Conservation (phyloP, 2,797 vertebrate genomes). For the Megaceryle alcyon region DNA sequence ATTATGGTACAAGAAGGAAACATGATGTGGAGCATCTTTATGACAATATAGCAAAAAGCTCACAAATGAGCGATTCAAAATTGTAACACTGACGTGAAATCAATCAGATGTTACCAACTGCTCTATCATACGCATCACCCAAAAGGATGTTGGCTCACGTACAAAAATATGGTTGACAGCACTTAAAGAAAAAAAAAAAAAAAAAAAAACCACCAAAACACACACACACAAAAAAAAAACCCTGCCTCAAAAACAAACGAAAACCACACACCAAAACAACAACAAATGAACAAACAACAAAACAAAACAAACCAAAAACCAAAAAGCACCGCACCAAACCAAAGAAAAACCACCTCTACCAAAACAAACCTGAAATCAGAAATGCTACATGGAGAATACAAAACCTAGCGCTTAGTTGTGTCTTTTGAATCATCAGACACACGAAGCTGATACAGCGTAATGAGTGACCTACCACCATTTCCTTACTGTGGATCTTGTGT, state of each 20-base stretch:
- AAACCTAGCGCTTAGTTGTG: background rate
- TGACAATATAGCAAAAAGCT: background rate
- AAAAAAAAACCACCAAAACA: background rate
- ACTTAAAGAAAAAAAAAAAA: background rate
- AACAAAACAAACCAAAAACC: too few species aligned
- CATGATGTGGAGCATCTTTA: background rate
- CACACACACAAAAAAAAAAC: background rate
- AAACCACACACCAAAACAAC: too few species aligned
- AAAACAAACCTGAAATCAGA: background rate
- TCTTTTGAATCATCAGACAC: background rate
- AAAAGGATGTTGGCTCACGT: background rate
- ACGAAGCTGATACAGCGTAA: rapidly evolving
- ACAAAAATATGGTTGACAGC: background rate
- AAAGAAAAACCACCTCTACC: too few species aligned
- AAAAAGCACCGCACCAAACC: too few species aligned
- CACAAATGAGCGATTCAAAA: background rate
- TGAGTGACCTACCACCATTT: rapidly evolving
- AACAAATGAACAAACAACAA: background rate
- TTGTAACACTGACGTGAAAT: background rate
- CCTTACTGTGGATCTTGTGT: background rate
- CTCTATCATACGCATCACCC: background rate
- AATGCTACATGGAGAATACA: background rate
- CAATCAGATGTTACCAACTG: background rate
- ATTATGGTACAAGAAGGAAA: background rate
- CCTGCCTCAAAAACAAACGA: too few species aligned